These are phyloP conservation scores for Thalpophila matura DNA, from an alignment of 2,888 invertebrate genomes.

Conservation along the genomic window DNA sequence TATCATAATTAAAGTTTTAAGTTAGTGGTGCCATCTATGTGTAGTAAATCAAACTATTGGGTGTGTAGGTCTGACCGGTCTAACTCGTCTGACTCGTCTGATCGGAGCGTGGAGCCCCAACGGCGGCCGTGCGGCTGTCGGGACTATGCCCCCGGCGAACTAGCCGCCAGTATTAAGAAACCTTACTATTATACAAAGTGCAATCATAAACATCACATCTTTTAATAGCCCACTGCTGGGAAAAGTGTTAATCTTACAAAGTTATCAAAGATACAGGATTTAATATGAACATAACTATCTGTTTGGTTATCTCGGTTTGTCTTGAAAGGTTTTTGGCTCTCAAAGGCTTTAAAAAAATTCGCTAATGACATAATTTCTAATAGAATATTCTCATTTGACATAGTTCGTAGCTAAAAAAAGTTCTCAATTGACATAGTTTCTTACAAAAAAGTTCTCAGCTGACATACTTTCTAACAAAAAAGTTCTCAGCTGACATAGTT, in stretches of 20 bases:
- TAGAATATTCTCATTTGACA: too few relatives aligned
- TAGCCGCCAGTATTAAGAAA: conserved; percentile 68
- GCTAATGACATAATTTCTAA: too few relatives aligned
- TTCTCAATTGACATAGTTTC: too few relatives aligned
- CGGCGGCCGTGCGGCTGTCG: conserved; percentile 64
- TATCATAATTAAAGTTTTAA: neutral
- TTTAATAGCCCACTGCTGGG: conserved; percentile 35
- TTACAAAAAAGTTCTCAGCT: too few relatives aligned
- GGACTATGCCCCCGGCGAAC: conserved; percentile 59
- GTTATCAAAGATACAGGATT: too few relatives aligned
- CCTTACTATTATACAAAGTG: conserved; percentile 73
- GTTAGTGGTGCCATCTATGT: conserved; percentile 31
- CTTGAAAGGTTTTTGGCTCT: too few relatives aligned
- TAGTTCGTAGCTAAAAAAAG: too few relatives aligned
- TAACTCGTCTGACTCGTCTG: neutral
- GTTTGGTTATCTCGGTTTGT: too few relatives aligned
- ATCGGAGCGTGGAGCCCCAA: conserved; percentile 28
- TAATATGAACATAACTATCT: neutral
- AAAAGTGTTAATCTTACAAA: neutral
- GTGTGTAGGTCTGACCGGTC: conserved; percentile 42
- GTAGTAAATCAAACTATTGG: conserved; percentile 18
- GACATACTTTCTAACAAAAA: too few relatives aligned
- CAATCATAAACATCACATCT: conserved; percentile 64
- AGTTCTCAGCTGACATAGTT: too few relatives aligned
- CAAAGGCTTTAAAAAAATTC: too few relatives aligned